Conservation (phyloP, 2,888 invertebrate species). For the Catocala sponsa region DNA sequence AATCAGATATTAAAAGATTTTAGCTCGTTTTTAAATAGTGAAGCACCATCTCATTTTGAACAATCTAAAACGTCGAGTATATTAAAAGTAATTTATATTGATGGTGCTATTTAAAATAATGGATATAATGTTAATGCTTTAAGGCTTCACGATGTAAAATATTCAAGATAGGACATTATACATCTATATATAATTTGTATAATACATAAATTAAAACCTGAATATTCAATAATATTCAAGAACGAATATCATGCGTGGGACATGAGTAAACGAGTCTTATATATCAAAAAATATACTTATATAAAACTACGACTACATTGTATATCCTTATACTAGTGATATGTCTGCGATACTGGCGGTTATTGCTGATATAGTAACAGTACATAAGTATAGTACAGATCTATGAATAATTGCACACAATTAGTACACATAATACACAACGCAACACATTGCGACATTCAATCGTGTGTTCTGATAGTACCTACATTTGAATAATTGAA, state of each 20-base stretch:
- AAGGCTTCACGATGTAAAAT: background rate
- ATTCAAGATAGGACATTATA: background rate
- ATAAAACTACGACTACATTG: constrained; percentile 64
- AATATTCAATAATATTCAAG: background rate
- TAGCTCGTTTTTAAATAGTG: background rate
- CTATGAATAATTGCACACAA: constrained; percentile 55
- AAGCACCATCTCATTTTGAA: background rate
- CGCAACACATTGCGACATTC: constrained; percentile 49
- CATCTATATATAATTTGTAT: background rate
- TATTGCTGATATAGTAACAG: constrained; percentile 70
- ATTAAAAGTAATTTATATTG: background rate
- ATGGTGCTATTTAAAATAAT: background rate
- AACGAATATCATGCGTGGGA: constrained; percentile 4
- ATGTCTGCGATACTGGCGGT: constrained; percentile 84
- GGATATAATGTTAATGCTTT: too few species aligned
- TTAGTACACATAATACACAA: constrained; percentile 53
- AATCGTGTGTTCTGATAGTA: constrained; percentile 54
- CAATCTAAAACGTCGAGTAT: background rate
- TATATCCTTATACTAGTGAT: constrained; percentile 80
- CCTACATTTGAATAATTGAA: constrained; percentile 9
- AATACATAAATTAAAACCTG: background rate
- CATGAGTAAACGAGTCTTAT: constrained; percentile 37
- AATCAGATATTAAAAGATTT: background rate
- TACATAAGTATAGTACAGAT: constrained; percentile 54
- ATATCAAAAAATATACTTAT: constrained; percentile 49